Evolutionary conservation across 1,140 invertebrate genomes (phyloP).

Genomic region (Drosophila pseudoobscura): DNA sequence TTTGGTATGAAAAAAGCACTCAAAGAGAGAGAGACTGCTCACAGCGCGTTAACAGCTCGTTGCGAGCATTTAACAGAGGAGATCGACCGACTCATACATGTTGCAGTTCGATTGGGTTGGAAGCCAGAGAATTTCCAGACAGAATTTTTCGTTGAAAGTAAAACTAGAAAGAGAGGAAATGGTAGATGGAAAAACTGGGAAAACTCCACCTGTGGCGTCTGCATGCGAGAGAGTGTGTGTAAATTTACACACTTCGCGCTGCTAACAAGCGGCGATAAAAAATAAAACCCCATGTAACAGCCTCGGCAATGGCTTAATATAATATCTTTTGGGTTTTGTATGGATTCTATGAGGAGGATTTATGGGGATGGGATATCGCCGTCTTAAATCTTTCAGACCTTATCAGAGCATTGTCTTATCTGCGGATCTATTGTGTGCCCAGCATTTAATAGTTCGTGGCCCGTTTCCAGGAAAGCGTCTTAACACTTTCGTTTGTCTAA

Average conservation of each 20-base stretch:
- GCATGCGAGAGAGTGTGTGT: conserved; percentile 36
- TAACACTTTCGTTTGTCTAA: conserved; percentile 72
- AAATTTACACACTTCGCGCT: conserved; percentile 74
- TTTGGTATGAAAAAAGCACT: too few relatives aligned
- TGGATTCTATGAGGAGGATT: conserved; percentile 2
- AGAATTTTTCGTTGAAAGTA: conserved; percentile 57
- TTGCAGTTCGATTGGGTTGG: conserved; percentile 26
- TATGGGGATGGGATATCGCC: conserved; percentile 32
- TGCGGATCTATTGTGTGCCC: conserved; percentile 48
- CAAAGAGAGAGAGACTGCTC: conserved; percentile 14
- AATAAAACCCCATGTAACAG: conserved; percentile 38
- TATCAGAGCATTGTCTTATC: conserved; percentile 60
- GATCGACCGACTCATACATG: conserved; percentile 27
- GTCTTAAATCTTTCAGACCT: conserved; percentile 52
- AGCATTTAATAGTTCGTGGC: conserved; percentile 32
- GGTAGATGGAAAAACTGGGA: background rate
- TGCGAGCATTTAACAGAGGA: conserved; percentile 29
- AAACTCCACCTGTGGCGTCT: conserved; percentile 48
- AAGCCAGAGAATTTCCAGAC: conserved; percentile 16
- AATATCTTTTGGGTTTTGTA: conserved; percentile 18
- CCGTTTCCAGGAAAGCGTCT: conserved; percentile 57
- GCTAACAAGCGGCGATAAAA: conserved; percentile 59
- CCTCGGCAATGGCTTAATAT: conserved; percentile 26
- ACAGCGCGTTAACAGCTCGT: conserved; percentile 36
- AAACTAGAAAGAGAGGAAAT: conserved; percentile 34